These are phyloP conservation scores for Irena cyanogastra DNA, from an alignment of 2,113 vertebrate species.

Conservation along the genomic window DNA sequence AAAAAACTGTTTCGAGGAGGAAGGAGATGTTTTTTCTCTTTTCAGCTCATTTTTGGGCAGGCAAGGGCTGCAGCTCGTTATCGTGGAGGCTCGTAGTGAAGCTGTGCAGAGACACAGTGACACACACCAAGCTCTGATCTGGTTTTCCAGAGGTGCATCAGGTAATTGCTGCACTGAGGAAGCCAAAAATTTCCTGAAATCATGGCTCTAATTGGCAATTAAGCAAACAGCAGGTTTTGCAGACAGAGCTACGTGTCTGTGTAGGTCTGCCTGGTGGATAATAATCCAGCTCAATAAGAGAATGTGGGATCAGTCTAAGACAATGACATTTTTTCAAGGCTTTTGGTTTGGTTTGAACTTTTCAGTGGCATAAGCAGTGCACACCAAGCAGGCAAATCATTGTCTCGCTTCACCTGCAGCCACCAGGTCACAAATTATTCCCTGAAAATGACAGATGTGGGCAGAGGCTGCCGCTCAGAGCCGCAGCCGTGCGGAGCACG, in stretches of 20 bases:
- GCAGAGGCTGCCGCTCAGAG: not conserved
- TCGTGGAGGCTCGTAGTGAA: not conserved
- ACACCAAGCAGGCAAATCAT: not conserved
- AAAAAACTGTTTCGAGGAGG: not conserved
- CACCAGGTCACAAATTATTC: not conserved
- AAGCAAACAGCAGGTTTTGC: not conserved
- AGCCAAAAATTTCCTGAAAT: constrained; percentile 3
- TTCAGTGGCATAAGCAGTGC: accelerated
- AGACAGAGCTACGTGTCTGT: not conserved
- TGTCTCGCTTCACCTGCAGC: not conserved
- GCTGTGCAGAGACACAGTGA: not conserved
- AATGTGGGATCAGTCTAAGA: not conserved
- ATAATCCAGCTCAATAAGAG: not conserved
- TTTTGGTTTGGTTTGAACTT: not conserved
- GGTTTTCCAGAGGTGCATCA: not conserved
- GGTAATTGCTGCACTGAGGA: not conserved
- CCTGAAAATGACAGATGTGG: not conserved
- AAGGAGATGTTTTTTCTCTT: not conserved
- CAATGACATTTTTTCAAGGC: not conserved
- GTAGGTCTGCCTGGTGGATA: not conserved
- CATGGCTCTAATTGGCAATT: constrained; percentile 13
- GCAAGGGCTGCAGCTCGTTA: not conserved
- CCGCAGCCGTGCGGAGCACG: not conserved
- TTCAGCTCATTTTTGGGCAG: not conserved
- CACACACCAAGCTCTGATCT: not conserved